Evolutionary conservation across 2,113 vertebrate genomes (phyloP), one percentile per base, ranked within the genome.

Genomic region (Collichthys lucidus): DNA sequence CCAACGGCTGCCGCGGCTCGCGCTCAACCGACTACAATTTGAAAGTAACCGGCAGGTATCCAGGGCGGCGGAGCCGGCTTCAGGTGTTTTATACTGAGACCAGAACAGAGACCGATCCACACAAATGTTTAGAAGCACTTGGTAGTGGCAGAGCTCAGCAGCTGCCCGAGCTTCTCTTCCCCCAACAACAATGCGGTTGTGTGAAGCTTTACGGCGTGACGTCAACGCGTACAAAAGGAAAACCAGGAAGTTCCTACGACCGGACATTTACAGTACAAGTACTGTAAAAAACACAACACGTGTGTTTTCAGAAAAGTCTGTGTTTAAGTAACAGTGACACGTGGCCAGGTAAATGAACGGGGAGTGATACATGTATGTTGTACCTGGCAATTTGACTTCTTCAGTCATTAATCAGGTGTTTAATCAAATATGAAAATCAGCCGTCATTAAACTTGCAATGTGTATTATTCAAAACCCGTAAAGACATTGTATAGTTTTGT

Each of bases 131-230:
- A 11, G 31, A 19, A 61, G 71, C 57, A 15, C 69, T 85, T 59
- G n/a, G 84, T 83, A 72, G 85, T 80, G 69, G 66, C 75, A 74
- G 79, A 80, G 69, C 67, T 86, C 91, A 83, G 89, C 92, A 82
- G 84, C 73, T 53, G 91, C 80, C 91, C 75, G 80, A 82, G 88
- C 91, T 82, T 92, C 91, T 93, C 91, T 91, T 92, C 88, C 92
- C 91, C 94, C 92, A 95, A 95, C 94, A 95, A 95, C 94, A 96
- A 95, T 95, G 94, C 95, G 93, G 94, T 82, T 92, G 87, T 83
- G 75, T 31, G 89, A 75, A 77, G 52, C 86, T 77, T 61, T 74
- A 14, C 86, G 90, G 24, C 46, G 40, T 88, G 83, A 91, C 94
- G 93, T 94, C 84, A 89, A 6, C 44, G 26, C 93, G 94, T 70